phyloP scores from a whole-genome alignment of 2,888 invertebrate species.

The Thecocarcelia acutangulata region DNA sequence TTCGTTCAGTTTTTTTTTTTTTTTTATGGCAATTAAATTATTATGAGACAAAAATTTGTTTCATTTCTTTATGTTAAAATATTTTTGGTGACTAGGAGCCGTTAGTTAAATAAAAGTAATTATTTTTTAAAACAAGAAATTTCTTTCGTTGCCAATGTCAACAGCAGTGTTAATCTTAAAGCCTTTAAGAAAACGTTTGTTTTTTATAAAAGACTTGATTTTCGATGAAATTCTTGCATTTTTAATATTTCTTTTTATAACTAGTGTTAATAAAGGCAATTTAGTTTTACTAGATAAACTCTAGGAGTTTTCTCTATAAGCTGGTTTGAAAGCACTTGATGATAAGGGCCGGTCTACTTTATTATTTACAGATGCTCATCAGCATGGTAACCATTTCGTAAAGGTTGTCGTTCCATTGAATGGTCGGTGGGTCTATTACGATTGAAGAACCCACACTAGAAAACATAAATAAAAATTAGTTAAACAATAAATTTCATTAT shows the following conservation, averaged over 20 bases:
- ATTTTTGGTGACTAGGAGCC: slow-evolving; percentile 70
- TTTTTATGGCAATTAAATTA: slow-evolving; percentile 60
- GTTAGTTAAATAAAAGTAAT: slow-evolving; percentile 53
- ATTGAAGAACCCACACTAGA: slow-evolving; percentile 95
- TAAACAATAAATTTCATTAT: background rate
- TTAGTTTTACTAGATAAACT: slow-evolving; percentile 42
- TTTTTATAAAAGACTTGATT: slow-evolving; percentile 56
- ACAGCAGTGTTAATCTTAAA: background rate
- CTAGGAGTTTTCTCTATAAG: slow-evolving; percentile 49
- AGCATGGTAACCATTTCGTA: slow-evolving; percentile 88
- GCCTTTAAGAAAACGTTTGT: slow-evolving; percentile 1
- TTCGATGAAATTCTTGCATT: slow-evolving; percentile 11
- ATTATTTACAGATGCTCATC: slow-evolving; percentile 87
- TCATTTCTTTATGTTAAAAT: slow-evolving; percentile 15
- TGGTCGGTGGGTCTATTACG: slow-evolving; percentile 90
- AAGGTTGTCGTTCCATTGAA: slow-evolving; percentile 91
- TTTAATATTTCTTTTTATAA: slow-evolving; percentile 20
- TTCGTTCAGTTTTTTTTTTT: slow-evolving; percentile 64
- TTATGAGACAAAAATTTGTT: slow-evolving; percentile 48
- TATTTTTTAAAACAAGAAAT: slow-evolving; percentile 37
- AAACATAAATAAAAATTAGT: slow-evolving; percentile 65
- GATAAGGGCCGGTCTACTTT: background rate
- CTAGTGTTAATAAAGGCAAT: slow-evolving; percentile 61
- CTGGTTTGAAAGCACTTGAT: slow-evolving; percentile 31
- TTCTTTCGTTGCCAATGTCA: slow-evolving; percentile 7